Evolutionary conservation across 2,113 vertebrate genomes (phyloP).

Genomic region (Malurus melanocephalus): DNA sequence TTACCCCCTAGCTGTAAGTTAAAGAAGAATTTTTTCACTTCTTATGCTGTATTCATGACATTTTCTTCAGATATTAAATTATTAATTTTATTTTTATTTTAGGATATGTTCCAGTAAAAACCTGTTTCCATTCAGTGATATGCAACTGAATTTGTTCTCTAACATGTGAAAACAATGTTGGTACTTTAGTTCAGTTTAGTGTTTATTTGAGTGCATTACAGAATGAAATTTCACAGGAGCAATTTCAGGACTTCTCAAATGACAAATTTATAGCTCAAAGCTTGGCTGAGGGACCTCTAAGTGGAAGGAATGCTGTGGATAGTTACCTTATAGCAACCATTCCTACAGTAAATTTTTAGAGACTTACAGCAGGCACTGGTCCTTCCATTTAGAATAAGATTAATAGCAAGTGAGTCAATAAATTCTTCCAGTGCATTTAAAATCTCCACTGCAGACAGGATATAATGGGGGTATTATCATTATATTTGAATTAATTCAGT

Average conservation of each 20-base stretch:
- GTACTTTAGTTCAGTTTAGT: background rate
- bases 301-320: background rate
- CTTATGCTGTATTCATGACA: background rate
- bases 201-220: background rate
- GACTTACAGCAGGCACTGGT: accelerated
- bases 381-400: background rate
- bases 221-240: background rate
- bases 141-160: background rate
- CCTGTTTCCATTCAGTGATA: background rate
- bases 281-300: background rate
- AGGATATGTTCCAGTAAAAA: background rate
- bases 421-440: background rate
- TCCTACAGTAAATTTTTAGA: background rate
- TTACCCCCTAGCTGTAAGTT: background rate
- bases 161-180: background rate
- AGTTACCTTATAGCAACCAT: background rate
- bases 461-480: background rate
- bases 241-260: background rate
- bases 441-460: background rate
- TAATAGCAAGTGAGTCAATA: background rate
- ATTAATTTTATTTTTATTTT: background rate
- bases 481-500: background rate
- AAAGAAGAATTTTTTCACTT: background rate
- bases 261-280: background rate
- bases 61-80: background rate